Evolutionary conservation across 2,797 vertebrate species (phyloP), one percentile per base, ranked within the genome.

Genomic region (Anas bahamensis): DNA sequence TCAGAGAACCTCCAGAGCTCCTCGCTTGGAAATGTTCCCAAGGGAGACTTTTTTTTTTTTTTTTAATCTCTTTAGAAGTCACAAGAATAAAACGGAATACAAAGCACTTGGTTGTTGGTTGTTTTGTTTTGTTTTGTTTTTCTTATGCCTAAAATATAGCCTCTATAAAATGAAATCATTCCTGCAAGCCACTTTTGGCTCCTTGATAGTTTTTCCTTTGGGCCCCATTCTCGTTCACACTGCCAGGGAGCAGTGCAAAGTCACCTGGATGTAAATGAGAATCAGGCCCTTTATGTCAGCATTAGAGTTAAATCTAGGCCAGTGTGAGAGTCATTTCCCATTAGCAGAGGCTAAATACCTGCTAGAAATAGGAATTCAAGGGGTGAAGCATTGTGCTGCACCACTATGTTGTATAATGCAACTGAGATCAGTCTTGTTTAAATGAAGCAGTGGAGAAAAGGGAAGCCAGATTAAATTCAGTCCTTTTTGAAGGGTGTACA

Each of bases 311-410:
- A 74, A 74, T 76, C 60, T 84, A 82, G 74, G 78, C 48, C 73
- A 86, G 31, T 29, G 29, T 80, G 44, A 83, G 76, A 82, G 41
- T 90, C 70, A 83, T 73, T 56, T 93, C 39, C 52, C 21, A 21
- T 81, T 79, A 93, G 71, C 33, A 83, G 71, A 78, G 63, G 21
- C 74, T 83, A 83, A 93, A 83, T 88, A 92, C 44, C 53, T 84
- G 24, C 33, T 88, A 66, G 60, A 86, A 89, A 78, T 39, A 57
- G 53, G 76, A 76, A 75, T 56, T 86, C 68, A 70, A 31, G 69
- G 79, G 24, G 39, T 64, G 19, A 90, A 72, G 57, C 61, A 33
- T 42, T 81, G 17, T 64, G 39, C 70, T 83, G 48, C 66, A 21
- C 83, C 1, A 0, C 59, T 64, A 14, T 60, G 53, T 89, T 86